A percentile compares a stretch with the other conserved stretches of the same genome.
These are phyloP conservation scores for Tyto alba DNA, from an alignment of 2,113 vertebrate species.

Conservation along the genomic window DNA sequence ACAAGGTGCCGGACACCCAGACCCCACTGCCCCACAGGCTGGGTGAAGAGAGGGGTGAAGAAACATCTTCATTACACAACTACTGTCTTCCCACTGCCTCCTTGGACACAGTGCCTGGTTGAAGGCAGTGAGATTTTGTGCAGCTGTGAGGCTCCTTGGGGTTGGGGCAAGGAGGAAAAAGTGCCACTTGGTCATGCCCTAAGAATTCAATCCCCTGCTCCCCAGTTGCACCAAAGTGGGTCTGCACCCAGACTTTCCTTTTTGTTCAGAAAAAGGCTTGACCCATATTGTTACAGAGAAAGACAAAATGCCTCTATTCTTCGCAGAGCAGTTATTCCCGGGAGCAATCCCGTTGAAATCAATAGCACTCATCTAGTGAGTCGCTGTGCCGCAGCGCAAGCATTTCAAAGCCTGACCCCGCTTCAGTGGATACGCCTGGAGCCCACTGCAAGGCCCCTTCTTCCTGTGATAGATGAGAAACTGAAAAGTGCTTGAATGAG, in stretches of 20 bases:
- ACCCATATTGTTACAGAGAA: neutral
- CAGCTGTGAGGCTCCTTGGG: neutral
- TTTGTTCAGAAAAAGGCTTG: neutral
- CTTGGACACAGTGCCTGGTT: fast-evolving
- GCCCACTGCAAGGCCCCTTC: neutral
- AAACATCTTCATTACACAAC: fast-evolving
- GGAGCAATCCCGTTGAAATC: neutral
- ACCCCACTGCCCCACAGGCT: neutral
- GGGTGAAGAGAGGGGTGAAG: neutral
- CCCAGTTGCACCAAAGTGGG: neutral
- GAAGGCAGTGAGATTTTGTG: neutral
- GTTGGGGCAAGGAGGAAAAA: neutral
- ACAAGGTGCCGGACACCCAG: fast-evolving
- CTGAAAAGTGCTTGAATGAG: neutral
- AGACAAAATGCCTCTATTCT: neutral
- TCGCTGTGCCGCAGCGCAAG: fast-evolving
- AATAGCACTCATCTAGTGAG: neutral
- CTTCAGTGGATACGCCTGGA: neutral
- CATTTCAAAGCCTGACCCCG: neutral
- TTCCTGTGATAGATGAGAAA: neutral
- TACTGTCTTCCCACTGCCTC: neutral
- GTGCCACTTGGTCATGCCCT: neutral
- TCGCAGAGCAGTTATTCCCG: neutral
- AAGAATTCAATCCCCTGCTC: neutral
- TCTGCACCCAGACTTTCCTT: neutral